Evolutionary conservation across 2,797 vertebrate genomes (phyloP), one percentile per base, ranked within the genome.

Genomic region (Dicrostonyx torquatus): DNA sequence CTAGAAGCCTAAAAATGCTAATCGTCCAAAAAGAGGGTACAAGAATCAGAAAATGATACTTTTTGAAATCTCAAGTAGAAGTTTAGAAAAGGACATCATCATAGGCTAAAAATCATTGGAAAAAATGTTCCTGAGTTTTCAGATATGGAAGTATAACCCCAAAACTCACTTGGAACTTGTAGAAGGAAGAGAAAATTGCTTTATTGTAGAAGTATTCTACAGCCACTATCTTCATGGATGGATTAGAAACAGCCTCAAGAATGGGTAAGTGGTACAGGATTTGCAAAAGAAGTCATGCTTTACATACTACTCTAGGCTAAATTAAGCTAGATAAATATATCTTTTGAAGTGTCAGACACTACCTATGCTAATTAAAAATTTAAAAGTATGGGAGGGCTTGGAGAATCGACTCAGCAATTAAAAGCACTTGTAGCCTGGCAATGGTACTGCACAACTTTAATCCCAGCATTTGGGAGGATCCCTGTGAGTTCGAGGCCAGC

Each of bases 11-110:
- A 48, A 86, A 77, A 93, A 79, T 83, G 17, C 31, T 24, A 68
- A 34, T 73, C 75, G 24, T 53, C 34, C 73, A 62, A 70, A 43
- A 22, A 76, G 12, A 79, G 12, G 53, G 20, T 85, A 89, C 89
- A 12, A 55, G 22, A 79, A 68, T 94, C 84, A 77, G 37, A 88
- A 95, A 94, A 73, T 77, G 14, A 85, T 40, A 14, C 26, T 85
- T 93, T 82, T 93, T 78, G 20, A 83, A 93, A 34, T 15, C 8
- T n/a, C 7, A 6, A 72, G 11, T 64, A 53, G 85, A 80, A 88
- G 29, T 66, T 92, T 87, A 90, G 60, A 31, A 68, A 82, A 76
- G 8, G 14, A 45, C 4, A 55, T 66, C 40, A 75, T 40, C 64
- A 68, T 15, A 93, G 11, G 22, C 55, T 93, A 89, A 70, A 60